A percentile compares a stretch with the other conserved stretches of the same genome.
Evolutionary conservation across 92 coral and sea anemone species (phyloP).

Genomic region (Porites lobata): DNA sequence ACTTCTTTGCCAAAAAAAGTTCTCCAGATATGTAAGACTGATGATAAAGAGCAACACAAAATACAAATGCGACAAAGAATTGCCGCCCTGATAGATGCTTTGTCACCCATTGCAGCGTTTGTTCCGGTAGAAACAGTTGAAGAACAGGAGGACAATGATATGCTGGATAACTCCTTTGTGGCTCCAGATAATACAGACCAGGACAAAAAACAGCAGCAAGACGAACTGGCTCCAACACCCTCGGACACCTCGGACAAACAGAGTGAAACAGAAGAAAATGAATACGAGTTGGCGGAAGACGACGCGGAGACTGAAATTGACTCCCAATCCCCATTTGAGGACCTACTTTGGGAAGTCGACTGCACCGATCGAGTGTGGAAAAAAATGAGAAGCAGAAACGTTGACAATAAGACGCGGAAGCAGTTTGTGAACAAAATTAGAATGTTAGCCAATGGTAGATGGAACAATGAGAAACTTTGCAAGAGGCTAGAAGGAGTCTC

Average conservation of each 20-base stretch:
- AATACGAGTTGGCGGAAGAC: background rate
- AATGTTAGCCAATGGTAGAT: slow-evolving; percentile 91
- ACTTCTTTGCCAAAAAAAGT: background rate
- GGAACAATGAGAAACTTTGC: slow-evolving; percentile 71
- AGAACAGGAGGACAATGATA: slow-evolving; percentile 4
- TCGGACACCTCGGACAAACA: slow-evolving; percentile 4
- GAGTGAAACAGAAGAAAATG: background rate
- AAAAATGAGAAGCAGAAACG: slow-evolving; percentile 67
- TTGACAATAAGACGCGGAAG: slow-evolving; percentile 49
- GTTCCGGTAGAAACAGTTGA: background rate
- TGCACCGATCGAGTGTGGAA: slow-evolving; percentile 95
- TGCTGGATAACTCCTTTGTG: background rate
- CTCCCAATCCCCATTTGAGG: slow-evolving; percentile 76
- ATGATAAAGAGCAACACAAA: slow-evolving; percentile 21
- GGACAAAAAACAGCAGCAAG: too few relatives aligned
- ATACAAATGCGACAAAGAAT: background rate
- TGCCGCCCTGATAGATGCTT: background rate
- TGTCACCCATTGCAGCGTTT: background rate
- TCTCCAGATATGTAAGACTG: background rate
- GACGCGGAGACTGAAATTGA: slow-evolving; percentile 46
- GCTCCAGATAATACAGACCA: background rate
- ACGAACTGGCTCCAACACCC: background rate
- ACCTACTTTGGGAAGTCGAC: slow-evolving; percentile 96
- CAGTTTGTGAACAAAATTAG: slow-evolving; percentile 77
- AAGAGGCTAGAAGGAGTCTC: slow-evolving; percentile 85